Evolutionary conservation across 2,888 invertebrate genomes (phyloP), one percentile per base, ranked within the genome.

Genomic region (Athrips mouffetella): DNA sequence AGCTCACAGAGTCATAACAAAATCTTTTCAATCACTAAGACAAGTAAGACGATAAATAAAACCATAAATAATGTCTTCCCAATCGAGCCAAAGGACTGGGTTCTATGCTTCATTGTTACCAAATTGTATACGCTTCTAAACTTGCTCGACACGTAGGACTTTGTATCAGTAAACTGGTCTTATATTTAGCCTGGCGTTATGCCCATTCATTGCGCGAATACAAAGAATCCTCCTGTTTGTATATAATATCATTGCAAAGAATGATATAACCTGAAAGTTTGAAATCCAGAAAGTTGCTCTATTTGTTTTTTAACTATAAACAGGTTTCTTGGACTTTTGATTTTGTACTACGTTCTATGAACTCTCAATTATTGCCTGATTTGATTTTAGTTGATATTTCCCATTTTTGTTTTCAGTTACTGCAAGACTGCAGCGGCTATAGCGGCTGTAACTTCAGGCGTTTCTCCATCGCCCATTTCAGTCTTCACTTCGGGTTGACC

Each of bases 401-500:
- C n/a, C n/a, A n/a, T n/a, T n/a, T n/a, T n/a, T n/a, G n/a, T n/a
- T n/a, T n/a, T n/a, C n/a, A n/a, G n/a, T n/a, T n/a, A n/a, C n/a
- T n/a, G n/a, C n/a, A n/a, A n/a, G n/a, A n/a, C n/a, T n/a, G n/a
- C n/a, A n/a, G n/a, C n/a, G n/a, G n/a, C n/a, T n/a, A n/a, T 37
- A 18, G n/a, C 18, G 1, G 37, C 21, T 6, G 27, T 25, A 7
- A 50, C 42, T 25, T 37, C 37, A 1, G 52, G 29, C 21, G 35
- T 13, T 29, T 37, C 47, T 4, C 59, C 62, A 6, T 57, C 60
- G 5, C 55, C 58, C 13, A 48, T 47, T 42, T 55, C 58, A 25
- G 35, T 18, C n/a, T 52, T 57, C 1, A 20, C 53, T n/a, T 62
- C 62, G 2, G 42, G 37, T 39, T 57, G 53, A 3, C 53, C 70